A percentile compares a stretch with the other conserved stretches of the same genome.
Conservation (phyloP, 2,113 vertebrate species). For the Regulus satrapa region DNA sequence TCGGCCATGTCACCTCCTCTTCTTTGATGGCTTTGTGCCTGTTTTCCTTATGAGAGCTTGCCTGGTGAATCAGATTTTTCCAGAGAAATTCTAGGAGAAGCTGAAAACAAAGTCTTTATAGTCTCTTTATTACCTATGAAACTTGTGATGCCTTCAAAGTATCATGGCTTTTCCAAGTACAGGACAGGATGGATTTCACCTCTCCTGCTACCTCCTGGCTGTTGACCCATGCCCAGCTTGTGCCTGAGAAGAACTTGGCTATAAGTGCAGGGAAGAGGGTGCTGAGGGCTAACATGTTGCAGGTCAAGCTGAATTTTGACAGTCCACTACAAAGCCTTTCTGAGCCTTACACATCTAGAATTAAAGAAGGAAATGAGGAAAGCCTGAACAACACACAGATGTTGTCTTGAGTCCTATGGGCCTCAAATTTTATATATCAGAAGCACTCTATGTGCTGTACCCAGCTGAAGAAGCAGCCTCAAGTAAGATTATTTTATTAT, state of each 20-base stretch:
- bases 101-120: neutral
- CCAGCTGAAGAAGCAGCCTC: neutral
- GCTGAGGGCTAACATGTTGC: fast-evolving
- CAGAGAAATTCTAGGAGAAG: neutral
- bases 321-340: neutral
- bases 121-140: neutral
- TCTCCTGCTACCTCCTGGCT: neutral
- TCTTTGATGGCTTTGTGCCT: neutral
- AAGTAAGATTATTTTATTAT: neutral
- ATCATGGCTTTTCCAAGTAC: neutral
- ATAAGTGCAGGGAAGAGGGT: no score
- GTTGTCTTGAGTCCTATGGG: neutral
- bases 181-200: neutral
- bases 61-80: neutral
- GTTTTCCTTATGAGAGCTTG: neutral
- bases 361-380: neutral
- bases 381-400: neutral
- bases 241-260: neutral
- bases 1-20: neutral
- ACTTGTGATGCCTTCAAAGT: neutral
- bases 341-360: neutral
- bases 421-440: neutral
- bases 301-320: neutral
- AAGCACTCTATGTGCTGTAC: neutral
- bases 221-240: neutral